Evolutionary conservation across 2,888 invertebrate genomes (phyloP).

Genomic region (Leptinotarsa haldemani): DNA sequence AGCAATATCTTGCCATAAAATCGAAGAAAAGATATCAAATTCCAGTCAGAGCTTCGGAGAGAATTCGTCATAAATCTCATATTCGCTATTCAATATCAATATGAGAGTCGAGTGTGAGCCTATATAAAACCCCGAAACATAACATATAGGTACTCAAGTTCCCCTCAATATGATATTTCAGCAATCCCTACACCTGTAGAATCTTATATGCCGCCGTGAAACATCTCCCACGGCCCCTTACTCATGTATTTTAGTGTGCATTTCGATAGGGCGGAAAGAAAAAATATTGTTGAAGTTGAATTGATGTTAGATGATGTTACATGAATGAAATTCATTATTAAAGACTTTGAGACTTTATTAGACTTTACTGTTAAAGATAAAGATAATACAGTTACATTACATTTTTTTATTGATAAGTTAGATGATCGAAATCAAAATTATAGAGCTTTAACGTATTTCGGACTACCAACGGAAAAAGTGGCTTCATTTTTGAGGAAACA

Average conservation of each 20-base stretch:
- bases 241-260: slow-evolving; percentile 16
- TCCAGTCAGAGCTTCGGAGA: slow-evolving; percentile 36
- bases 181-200: slow-evolving; percentile 63
- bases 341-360: no score
- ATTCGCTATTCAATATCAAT: slow-evolving; percentile 59
- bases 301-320: neutral
- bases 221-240: slow-evolving; percentile 41
- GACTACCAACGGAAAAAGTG: no score
- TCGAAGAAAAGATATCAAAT: slow-evolving; percentile 38
- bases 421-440: no score
- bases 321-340: no score
- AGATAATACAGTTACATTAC: no score
- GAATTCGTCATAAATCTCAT: slow-evolving; percentile 56
- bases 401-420: no score
- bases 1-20: slow-evolving; percentile 33
- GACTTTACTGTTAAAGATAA: no score
- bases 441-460: no score
- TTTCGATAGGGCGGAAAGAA: neutral
- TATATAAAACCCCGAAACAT: slow-evolving; percentile 62
- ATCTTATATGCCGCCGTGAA: slow-evolving; percentile 54
- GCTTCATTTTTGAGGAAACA: no score
- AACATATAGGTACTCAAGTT: slow-evolving; percentile 62
- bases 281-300: neutral
- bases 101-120: slow-evolving; percentile 60
- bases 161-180: slow-evolving; percentile 64